These are phyloP conservation scores for Oncopeltus fasciatus DNA, from an alignment of 1,140 invertebrate genomes.

Conservation along the genomic window DNA sequence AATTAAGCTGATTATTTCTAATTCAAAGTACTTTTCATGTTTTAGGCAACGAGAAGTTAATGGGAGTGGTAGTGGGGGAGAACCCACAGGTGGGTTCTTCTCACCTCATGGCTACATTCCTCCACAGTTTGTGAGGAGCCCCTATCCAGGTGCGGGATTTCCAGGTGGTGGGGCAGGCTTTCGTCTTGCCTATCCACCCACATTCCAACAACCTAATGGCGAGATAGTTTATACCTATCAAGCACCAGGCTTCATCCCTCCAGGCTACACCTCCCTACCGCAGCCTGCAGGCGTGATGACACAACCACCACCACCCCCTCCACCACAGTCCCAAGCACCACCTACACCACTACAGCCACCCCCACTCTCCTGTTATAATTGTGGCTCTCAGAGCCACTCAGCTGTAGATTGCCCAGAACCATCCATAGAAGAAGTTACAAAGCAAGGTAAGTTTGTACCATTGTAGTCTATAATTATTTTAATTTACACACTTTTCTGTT, in stretches of 20 bases:
- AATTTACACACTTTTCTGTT: no score
- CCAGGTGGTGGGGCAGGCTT: neutral
- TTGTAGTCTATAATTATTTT: no score
- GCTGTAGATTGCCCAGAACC: conserved; percentile 70
- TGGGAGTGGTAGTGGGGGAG: conserved; percentile 2
- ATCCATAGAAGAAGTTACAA: conserved; percentile 78
- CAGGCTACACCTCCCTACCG: neutral
- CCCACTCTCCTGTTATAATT: conserved; percentile 49
- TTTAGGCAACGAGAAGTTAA: conserved; percentile 15
- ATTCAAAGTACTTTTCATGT: neutral
- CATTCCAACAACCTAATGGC: conserved; percentile 20
- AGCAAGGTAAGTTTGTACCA: conserved; percentile 37
- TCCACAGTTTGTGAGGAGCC: conserved; percentile 13
- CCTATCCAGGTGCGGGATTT: neutral
- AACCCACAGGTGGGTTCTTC: conserved; percentile 5
- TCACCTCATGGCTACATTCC: conserved; percentile 3
- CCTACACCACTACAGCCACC: conserved; percentile 31
- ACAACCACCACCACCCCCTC: conserved; percentile 31
- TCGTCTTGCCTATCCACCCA: neutral
- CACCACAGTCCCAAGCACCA: conserved; percentile 35
- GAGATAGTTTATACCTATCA: conserved; percentile 21
- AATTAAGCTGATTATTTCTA: no score
- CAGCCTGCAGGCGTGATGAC: neutral
- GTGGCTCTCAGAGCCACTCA: conserved; percentile 54
- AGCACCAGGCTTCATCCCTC: no score